Percentiles rank a stretch among this genome's conserved stretches.
Evolutionary conservation across 2,888 invertebrate genomes (phyloP).

Genomic region (Sarcophaga carnaria): DNA sequence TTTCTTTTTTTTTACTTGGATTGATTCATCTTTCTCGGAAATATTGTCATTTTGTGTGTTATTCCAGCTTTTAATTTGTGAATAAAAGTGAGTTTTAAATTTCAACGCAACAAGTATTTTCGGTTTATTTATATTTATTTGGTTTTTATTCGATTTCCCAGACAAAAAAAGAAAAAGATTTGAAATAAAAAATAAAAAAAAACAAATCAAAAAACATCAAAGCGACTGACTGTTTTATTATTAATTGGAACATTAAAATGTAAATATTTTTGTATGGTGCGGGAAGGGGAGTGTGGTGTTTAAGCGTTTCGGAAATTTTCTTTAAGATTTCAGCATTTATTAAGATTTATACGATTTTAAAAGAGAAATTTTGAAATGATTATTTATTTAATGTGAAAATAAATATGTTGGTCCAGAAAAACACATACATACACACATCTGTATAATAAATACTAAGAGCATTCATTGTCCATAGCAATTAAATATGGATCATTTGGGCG

Average conservation of each 20-base stretch:
- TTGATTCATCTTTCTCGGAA: slow-evolving; percentile 66
- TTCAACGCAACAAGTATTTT: slow-evolving; percentile 66
- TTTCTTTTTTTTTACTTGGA: slow-evolving; percentile 18
- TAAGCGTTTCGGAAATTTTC: slow-evolving; percentile 6
- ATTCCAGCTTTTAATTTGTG: slow-evolving; percentile 6
- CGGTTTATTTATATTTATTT: slow-evolving; percentile 37
- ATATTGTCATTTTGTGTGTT: slow-evolving; percentile 57
- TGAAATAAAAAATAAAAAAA: neutral
- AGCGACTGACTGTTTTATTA: slow-evolving; percentile 50
- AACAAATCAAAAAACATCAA: slow-evolving; percentile 49
- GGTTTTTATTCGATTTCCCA: slow-evolving; percentile 42
- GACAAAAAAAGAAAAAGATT: slow-evolving; percentile 15
- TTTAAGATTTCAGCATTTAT: slow-evolving; percentile 17
- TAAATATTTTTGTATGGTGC: slow-evolving; percentile 42
- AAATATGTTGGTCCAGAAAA: slow-evolving; percentile 23
- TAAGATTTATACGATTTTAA: slow-evolving; percentile 55
- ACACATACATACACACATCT: neutral
- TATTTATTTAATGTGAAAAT: slow-evolving; percentile 16
- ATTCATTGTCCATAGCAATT: neutral
- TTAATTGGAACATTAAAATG: slow-evolving; percentile 66
- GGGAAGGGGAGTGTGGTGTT: neutral
- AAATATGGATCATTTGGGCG: slow-evolving; percentile 22
- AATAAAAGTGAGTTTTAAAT: slow-evolving; percentile 63
- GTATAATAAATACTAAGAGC: neutral
- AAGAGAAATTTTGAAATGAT: slow-evolving; percentile 60